Evolutionary conservation across 2,888 invertebrate species (phyloP), one percentile per base, ranked within the genome.

Genomic region (Resseliella maxima): DNA sequence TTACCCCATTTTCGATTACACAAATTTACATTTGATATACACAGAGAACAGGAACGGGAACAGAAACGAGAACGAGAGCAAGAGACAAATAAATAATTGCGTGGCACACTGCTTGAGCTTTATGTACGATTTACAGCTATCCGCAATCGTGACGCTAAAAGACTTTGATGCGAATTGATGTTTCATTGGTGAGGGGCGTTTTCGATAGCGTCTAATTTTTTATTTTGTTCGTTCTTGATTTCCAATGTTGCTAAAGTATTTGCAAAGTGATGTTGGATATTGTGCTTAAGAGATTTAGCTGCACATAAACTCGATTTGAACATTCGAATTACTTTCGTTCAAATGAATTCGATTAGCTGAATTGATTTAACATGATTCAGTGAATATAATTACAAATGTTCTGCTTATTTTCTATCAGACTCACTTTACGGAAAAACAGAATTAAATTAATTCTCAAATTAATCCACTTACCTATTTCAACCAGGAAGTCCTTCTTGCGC

Each of bases 1-100:
- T 72, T 35, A 72, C 72, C 72, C 72, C 72, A 72, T 72, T 72
- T 72, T 72, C 35, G 31, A 31, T 72, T 31, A 72, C 24, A 59
- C n/a, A 24, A 72, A 72, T 72, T 72, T 72, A 31, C 72, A 72
- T 72, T 35, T 35, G 72, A 59, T 15, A 24, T 24, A 59, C n/a
- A n/a, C n/a, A n/a, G n/a, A n/a, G n/a, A n/a, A n/a, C n/a, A n/a
- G n/a, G n/a, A n/a, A n/a, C 12, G 18, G 12, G 12, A 12, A 8
- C 41, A 41, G 41, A 41, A 41, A 12, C 41, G 41, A 41, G 41
- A 41, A 41, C 12, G 41, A 12, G 41, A 41, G 41, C 5, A 41
- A 41, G 18, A 50, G 59, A 59, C 59, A 59, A 59, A 59, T 59
- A 59, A 72, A 72, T 31, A 72, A n/a, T 72, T 15, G 59, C 27